Base-by-base conservation (phyloP, 1,140 invertebrate species). In the Listronotus oregonensis region DNA sequence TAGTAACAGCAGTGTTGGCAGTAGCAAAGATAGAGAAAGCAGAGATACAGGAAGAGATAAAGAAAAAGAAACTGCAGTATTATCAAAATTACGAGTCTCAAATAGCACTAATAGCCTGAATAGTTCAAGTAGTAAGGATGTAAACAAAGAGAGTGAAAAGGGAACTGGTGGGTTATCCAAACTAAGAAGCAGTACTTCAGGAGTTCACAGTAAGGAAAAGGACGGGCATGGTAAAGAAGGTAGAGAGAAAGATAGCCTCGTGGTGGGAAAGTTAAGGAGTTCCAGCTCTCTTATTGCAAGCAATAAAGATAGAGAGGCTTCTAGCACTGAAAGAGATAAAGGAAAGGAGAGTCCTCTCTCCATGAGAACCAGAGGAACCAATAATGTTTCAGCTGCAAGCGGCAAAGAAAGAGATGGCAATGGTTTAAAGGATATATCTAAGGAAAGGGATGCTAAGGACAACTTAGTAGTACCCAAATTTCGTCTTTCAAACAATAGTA, bases 1-100 rank as follows among this genome's bases (percentile, higher is more conserved):
- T 6, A 61, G 46, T 34, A 51, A 44, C 31, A 59, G 43, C 18
- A 58, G 56, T 34, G 14, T 58, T 44, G 31, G 37, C 4, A 42
- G 54, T 18, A n/a, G 44, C 15, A 59, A 47, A 59, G 57, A 59
- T 6, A 47, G 34, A 18, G 34, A 37, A 11, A 14, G 9, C 10
- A n/a, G 21, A 39, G 27, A 59, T 46, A 59, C 11, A 34, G 43
- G 34, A 34, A 17, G 6, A 34, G 56, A 47, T 17, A 9, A n/a
- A 47, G 17, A 59, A 9, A 59, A 57, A 57, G 32, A 34, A 34
- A 6, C 32, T 9, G 32, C 34, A 37, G 34, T 9, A 37, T 12
- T 12, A 37, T 12, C 34, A 8, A 37, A 37, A 44, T n/a, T 15
- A 21, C 49, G 14, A 59, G 49, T 39, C 34, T 21, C 9, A 49